phyloP scores from a whole-genome alignment of 1,140 invertebrate genomes.

The Monochamus saltuarius region DNA sequence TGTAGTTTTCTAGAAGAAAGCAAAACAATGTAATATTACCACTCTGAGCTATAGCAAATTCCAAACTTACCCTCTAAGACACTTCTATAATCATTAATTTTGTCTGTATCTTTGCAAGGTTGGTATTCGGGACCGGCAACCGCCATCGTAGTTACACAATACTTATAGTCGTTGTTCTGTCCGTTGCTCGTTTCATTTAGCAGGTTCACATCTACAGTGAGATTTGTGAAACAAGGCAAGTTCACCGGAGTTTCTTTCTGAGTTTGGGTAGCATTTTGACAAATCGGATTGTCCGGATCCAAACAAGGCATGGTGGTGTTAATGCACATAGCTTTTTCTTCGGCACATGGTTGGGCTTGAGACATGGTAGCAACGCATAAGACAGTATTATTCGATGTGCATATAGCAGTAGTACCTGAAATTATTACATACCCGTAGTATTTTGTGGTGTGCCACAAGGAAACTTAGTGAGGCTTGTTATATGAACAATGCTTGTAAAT shows the following conservation, averaged over 20 bases:
- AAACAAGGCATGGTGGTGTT: conserved; percentile 36
- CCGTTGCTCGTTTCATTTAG: conserved; percentile 24
- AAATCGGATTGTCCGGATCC: conserved; percentile 33
- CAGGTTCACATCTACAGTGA: conserved; percentile 33
- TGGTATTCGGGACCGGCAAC: conserved; percentile 35
- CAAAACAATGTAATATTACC: neutral
- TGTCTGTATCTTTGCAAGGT: conserved; percentile 14
- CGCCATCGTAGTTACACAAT: conserved; percentile 40
- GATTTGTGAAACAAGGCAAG: conserved; percentile 36
- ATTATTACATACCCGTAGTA: conserved; percentile 7
- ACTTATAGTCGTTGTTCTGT: conserved; percentile 32
- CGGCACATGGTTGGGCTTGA: conserved; percentile 27
- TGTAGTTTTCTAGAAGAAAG: conserved; percentile 16
- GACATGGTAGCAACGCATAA: conserved; percentile 33
- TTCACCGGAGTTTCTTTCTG: conserved; percentile 29
- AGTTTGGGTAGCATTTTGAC: conserved; percentile 33
- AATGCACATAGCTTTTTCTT: conserved; percentile 34
- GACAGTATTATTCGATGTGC: conserved; percentile 35
- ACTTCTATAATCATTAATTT: conserved; percentile 26
- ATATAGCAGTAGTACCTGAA: conserved; percentile 24
- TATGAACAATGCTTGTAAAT: neutral
- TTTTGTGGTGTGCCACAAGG: neutral
- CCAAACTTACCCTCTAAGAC: conserved; percentile 20
- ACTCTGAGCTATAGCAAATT: neutral
- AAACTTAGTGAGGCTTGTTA: neutral